phyloP scores from a whole-genome alignment of 1,140 invertebrate genomes.

The Listronotus bonariensis region DNA sequence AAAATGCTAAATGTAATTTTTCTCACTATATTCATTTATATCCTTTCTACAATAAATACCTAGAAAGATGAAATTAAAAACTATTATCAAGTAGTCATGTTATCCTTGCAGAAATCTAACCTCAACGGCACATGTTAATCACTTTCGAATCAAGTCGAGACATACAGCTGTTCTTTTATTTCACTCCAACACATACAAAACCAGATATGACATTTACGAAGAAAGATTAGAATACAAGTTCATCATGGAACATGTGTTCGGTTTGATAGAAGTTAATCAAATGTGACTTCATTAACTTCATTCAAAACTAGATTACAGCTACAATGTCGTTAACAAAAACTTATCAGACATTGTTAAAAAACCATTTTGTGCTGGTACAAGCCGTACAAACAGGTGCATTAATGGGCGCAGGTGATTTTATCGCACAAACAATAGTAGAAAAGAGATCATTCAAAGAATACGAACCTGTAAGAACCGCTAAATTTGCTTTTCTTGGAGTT shows the following conservation, averaged over 20 bases:
- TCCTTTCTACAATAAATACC: too few relatives aligned
- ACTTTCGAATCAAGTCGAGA: too few relatives aligned
- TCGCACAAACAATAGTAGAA: slow-evolving; percentile 60
- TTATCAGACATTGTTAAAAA: slow-evolving; percentile 55
- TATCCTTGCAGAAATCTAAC: too few relatives aligned
- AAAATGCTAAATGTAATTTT: too few relatives aligned
- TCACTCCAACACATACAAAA: background rate
- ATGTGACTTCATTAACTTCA: too few relatives aligned
- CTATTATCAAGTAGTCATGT: too few relatives aligned
- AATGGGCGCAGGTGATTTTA: slow-evolving; percentile 60
- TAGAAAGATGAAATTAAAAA: too few relatives aligned
- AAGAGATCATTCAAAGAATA: slow-evolving; percentile 50
- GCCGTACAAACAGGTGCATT: slow-evolving; percentile 59
- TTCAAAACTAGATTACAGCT: too few relatives aligned
- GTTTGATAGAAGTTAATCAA: too few relatives aligned
- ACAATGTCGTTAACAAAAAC: slow-evolving; percentile 30
- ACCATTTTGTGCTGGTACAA: slow-evolving; percentile 57
- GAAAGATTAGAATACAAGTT: background rate
- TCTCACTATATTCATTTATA: too few relatives aligned
- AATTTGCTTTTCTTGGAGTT: slow-evolving; percentile 59
- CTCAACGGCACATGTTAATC: too few relatives aligned
- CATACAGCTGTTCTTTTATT: background rate
- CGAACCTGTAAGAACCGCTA: slow-evolving; percentile 55
- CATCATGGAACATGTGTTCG: background rate
- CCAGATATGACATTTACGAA: background rate